phyloP scores from a whole-genome alignment of 1,140 invertebrate genomes.

The Chironomus tepperi region DNA sequence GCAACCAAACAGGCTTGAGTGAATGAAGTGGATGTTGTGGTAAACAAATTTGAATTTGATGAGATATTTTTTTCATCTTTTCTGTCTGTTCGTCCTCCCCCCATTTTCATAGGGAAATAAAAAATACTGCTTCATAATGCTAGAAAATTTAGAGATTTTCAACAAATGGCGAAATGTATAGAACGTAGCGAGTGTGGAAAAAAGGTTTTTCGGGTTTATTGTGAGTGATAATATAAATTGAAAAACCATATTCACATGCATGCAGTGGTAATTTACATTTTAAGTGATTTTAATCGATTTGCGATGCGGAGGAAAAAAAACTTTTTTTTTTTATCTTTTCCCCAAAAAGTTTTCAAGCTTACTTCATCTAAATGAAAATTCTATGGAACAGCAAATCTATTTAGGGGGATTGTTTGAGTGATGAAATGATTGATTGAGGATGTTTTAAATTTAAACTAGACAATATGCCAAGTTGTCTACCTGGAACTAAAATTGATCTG shows the following conservation, averaged over 20 bases:
- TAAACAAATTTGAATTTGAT: constrained; percentile 17
- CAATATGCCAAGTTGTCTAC: too few relatives aligned
- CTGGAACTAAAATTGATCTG: too few relatives aligned
- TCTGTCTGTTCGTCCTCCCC: too few relatives aligned
- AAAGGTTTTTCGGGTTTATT: background rate
- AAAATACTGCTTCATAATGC: too few relatives aligned
- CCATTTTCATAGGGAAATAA: too few relatives aligned
- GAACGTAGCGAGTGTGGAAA: background rate
- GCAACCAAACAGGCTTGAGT: too few relatives aligned
- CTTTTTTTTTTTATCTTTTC: background rate
- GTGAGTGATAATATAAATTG: background rate
- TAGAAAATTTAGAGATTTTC: background rate
- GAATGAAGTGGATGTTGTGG: background rate
- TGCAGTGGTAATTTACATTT: constrained; percentile 7
- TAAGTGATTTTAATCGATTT: constrained; percentile 23
- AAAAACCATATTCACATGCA: constrained; percentile 6
- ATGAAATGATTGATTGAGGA: too few relatives aligned
- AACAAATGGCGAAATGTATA: background rate
- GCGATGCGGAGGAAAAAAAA: background rate
- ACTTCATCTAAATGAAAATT: too few relatives aligned
- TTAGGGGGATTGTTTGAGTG: too few relatives aligned
- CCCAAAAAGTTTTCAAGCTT: too few relatives aligned
- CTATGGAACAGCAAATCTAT: too few relatives aligned
- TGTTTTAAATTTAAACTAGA: too few relatives aligned
- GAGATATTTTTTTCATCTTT: background rate